Conservation (phyloP, 1,140 invertebrate genomes). For the Lutraria rhynchaena region DNA sequence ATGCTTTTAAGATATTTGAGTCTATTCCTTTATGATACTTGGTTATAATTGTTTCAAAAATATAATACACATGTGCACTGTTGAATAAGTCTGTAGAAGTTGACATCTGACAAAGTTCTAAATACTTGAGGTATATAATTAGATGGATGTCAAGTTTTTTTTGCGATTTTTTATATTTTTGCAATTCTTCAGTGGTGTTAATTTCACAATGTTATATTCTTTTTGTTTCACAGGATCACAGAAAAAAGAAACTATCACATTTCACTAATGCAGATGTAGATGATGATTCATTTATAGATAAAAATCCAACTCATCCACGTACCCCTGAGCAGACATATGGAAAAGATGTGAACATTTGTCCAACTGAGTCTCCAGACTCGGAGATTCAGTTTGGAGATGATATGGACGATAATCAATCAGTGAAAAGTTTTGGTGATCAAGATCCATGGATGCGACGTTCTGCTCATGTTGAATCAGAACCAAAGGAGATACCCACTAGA, state of each 20-base stretch:
- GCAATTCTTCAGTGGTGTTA: too few species aligned
- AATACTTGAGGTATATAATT: too few species aligned
- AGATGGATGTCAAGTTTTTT: too few species aligned
- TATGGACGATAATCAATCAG: conserved; percentile 18
- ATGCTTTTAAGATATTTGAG: too few species aligned
- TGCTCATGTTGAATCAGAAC: conserved; percentile 19
- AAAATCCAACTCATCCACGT: neutral
- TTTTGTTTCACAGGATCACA: conserved; percentile 43
- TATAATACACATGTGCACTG: too few species aligned
- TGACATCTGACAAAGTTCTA: too few species aligned
- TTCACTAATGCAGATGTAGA: neutral
- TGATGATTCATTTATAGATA: neutral
- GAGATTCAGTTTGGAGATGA: conserved; percentile 49
- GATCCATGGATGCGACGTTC: conserved; percentile 47
- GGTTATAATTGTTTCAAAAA: too few species aligned
- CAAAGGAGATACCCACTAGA: conserved; percentile 43
- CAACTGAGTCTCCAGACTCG: neutral
- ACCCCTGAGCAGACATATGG: conserved; percentile 24
- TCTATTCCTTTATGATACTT: too few species aligned
- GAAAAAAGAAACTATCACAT: conserved; percentile 25
- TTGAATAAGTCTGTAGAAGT: too few species aligned
- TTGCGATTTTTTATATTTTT: too few species aligned
- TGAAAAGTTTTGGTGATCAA: conserved; percentile 33
- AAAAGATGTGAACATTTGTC: conserved; percentile 48
- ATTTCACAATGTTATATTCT: too few species aligned